Base-by-base conservation (phyloP, 2,888 invertebrate species). In the Dasysyrphus tricinctus region DNA sequence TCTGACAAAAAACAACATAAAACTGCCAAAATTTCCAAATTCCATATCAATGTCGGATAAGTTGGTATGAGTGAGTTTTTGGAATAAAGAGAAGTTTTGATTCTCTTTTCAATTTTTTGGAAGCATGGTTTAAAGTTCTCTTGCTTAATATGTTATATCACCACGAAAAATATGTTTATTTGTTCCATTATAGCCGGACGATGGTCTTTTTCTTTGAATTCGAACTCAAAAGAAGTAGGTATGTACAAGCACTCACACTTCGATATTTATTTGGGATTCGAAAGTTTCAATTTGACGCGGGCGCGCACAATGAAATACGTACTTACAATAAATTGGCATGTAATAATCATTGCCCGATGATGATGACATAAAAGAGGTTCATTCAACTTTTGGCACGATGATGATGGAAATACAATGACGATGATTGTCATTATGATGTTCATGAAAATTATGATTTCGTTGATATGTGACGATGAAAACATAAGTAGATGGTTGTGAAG, bases 361-460 rank as follows among this genome's bases (percentile, higher is more conserved):
- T 73, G 81, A 81, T 86, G 86, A 75, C 86, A 86, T 86, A 82
- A 86, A 86, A 86, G 82, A 78, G 65, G 86, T 86, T 86, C 86
- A 75, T 86, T 86, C 86, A 86, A 86, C 86, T 82, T 78, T 42
- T 74, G 44, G 70, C 78, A 59, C 54, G 56, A 42, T 69, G 69
- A 63, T 78, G 77, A 73, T 24, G 69, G 54, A 11, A 34, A 32
- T 59, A 61, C 12, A 32, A 61, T 51, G 73, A 57, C 57, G 37
- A 63, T 14, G 67, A n/a, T n/a, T 14, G 42, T 49, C 16, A 59
- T 24, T 24, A 61, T 39, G 24, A 34, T 32, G 49, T n/a, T 16
- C 44, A 37, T 14, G 51, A 9, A 29, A 19, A 59, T 29, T 54
- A 63, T 56, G 47, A 34, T 19, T 9, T 44, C 44, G 9, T 29